Conservation (phyloP, 2,888 invertebrate species). For the Chrysopilus asiliformis region DNA sequence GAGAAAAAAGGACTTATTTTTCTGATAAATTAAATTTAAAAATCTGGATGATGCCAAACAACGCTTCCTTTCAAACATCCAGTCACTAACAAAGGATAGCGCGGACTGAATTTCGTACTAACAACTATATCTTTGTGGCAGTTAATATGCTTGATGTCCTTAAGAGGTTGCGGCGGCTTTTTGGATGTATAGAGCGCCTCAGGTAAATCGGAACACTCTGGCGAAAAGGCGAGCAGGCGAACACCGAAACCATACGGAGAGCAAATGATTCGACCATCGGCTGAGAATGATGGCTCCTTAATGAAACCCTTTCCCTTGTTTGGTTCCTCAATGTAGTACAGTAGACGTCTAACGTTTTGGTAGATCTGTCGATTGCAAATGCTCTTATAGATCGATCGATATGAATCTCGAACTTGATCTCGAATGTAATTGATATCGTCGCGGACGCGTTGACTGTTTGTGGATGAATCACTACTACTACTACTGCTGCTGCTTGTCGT, state of each 20-base stretch:
- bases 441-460: not conserved
- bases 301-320: slow-evolving; percentile 85
- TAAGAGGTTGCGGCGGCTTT: slow-evolving; percentile 38
- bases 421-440: not conserved
- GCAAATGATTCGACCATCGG: slow-evolving; percentile 79
- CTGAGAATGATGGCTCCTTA: slow-evolving; percentile 82
- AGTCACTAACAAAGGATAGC: slow-evolving; percentile 72
- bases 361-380: slow-evolving; percentile 17
- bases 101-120: slow-evolving; percentile 80
- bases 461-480: not conserved
- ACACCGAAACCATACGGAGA: slow-evolving; percentile 82
- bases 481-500: not conserved
- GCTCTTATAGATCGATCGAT: slow-evolving; percentile 7
- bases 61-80: slow-evolving; percentile 83
- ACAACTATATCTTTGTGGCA: slow-evolving; percentile 76
- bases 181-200: slow-evolving; percentile 44
- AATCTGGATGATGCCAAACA: slow-evolving; percentile 72
- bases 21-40: slow-evolving; percentile 23
- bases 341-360: slow-evolving; percentile 58
- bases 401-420: slow-evolving; percentile 1
- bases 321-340: slow-evolving; percentile 73
- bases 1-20: too few species aligned
- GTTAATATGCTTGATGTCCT: slow-evolving; percentile 51
- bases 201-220: slow-evolving; percentile 63
- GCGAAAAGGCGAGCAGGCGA: slow-evolving; percentile 67